phyloP scores from a whole-genome alignment of 2,797 vertebrate genomes.

The Falco naumanni region DNA sequence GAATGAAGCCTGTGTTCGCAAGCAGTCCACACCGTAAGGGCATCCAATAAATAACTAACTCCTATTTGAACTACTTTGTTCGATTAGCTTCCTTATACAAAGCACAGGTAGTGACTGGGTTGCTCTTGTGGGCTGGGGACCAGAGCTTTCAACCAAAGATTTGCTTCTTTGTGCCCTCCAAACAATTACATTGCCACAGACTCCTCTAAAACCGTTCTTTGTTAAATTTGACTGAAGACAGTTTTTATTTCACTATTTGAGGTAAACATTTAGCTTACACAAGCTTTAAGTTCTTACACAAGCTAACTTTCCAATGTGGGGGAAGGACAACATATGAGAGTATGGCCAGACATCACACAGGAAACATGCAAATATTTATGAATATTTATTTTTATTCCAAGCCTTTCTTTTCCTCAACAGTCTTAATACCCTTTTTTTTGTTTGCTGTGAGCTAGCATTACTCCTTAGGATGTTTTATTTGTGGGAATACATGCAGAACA shows the following conservation, averaged over 20 bases:
- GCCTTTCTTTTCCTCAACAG: not conserved
- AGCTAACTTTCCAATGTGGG: not conserved
- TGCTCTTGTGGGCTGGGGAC: not conserved
- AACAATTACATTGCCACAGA: not conserved
- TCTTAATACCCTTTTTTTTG: not conserved
- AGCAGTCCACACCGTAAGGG: slow-evolving; percentile 78
- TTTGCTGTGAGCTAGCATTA: not conserved
- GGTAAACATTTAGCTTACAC: not conserved
- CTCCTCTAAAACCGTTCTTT: not conserved
- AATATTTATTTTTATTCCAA: not conserved
- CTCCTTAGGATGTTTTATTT: not conserved
- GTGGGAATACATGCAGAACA: not conserved
- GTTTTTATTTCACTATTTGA: not conserved
- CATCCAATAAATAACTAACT: slow-evolving; percentile 78
- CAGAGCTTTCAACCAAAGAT: not conserved
- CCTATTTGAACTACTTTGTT: slow-evolving; percentile 76
- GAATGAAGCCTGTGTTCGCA: slow-evolving; percentile 83
- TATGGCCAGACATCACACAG: not conserved
- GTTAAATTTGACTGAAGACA: not conserved
- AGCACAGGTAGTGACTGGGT: not conserved
- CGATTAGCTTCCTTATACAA: slow-evolving; percentile 51
- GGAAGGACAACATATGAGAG: not conserved
- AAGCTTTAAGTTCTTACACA: not conserved
- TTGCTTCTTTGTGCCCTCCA: not conserved
- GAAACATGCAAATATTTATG: not conserved